Conservation (phyloP, 2,113 vertebrate genomes). For the Austrofundulus limnaeus region DNA sequence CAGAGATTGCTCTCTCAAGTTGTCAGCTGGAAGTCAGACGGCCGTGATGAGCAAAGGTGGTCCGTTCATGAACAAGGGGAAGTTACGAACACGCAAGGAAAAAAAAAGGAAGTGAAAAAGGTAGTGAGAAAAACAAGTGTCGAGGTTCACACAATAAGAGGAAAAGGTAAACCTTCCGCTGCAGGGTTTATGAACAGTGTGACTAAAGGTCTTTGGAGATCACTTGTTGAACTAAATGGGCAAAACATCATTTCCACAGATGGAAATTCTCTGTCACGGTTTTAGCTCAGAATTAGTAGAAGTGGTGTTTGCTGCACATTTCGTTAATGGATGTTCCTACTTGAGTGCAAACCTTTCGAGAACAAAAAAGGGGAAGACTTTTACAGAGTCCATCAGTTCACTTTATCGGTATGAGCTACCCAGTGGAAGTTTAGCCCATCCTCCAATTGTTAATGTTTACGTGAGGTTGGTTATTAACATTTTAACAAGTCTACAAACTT, state of each 20-base stretch:
- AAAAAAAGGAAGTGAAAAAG: constrained; percentile 56
- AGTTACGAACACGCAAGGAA: constrained; percentile 49
- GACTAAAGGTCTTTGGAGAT: constrained; percentile 1
- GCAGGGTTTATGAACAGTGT: constrained; percentile 6
- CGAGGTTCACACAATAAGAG: constrained; percentile 57
- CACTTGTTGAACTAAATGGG: neutral
- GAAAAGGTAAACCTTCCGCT: constrained; percentile 34
- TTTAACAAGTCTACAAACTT: too few species aligned
- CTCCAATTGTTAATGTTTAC: too few species aligned
- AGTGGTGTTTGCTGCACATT: neutral
- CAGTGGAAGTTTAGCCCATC: too few species aligned
- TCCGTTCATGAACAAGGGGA: constrained; percentile 66
- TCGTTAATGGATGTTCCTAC: neutral
- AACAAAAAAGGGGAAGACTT: neutral
- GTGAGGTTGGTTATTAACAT: too few species aligned
- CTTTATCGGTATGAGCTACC: too few species aligned
- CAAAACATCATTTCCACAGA: neutral
- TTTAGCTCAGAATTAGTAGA: neutral
- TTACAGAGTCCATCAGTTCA: too few species aligned
- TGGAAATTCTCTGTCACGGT: constrained; percentile 11
- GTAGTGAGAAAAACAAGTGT: constrained; percentile 36
- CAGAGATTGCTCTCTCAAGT: constrained; percentile 4
- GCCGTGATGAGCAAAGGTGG: constrained; percentile 46
- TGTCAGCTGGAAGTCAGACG: constrained; percentile 14
- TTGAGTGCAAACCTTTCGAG: neutral